phyloP scores from a whole-genome alignment of 2,113 vertebrate genomes.

The Andinoacara biseriatus region DNA sequence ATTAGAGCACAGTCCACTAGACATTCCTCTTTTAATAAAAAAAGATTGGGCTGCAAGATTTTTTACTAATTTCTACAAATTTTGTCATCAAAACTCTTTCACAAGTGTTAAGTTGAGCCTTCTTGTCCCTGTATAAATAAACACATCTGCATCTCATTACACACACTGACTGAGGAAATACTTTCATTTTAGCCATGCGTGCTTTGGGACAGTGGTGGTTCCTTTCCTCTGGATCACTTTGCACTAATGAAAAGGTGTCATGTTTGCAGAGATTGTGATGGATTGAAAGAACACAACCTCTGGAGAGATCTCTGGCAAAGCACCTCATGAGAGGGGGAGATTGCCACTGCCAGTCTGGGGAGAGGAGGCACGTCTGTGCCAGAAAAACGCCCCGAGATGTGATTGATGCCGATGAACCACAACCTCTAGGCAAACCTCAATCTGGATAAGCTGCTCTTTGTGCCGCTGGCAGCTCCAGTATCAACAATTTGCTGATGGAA shows the following conservation, averaged over 20 bases:
- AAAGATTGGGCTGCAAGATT: slow-evolving; percentile 2
- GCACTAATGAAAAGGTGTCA: slow-evolving; percentile 69
- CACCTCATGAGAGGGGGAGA: slow-evolving; percentile 27
- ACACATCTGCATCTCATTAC: slow-evolving; percentile 10
- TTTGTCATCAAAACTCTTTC: background rate
- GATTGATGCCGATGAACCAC: slow-evolving; percentile 69
- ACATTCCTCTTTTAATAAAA: background rate
- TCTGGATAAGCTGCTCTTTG: slow-evolving; percentile 50
- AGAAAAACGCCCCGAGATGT: slow-evolving; percentile 52
- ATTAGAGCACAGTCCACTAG: slow-evolving; percentile 11
- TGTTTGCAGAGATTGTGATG: slow-evolving; percentile 63
- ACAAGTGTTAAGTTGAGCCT: background rate
- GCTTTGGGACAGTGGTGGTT: slow-evolving; percentile 4
- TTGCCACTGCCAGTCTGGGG: slow-evolving; percentile 8
- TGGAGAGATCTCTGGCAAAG: slow-evolving; percentile 58
- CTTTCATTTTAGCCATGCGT: background rate
- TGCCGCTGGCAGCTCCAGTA: slow-evolving; percentile 21
- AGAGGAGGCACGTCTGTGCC: slow-evolving; percentile 35
- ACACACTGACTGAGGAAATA: slow-evolving; percentile 9
- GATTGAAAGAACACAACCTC: slow-evolving; percentile 66
- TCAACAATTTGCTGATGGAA: slow-evolving; percentile 62
- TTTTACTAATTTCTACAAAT: background rate
- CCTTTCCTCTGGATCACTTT: slow-evolving; percentile 60
- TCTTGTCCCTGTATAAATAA: background rate
- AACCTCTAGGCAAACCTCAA: slow-evolving; percentile 50